A percentile compares a stretch with the other conserved stretches of the same genome.
phyloP scores from a whole-genome alignment of 2,888 invertebrate genomes.

The Aricia artaxerxes region DNA sequence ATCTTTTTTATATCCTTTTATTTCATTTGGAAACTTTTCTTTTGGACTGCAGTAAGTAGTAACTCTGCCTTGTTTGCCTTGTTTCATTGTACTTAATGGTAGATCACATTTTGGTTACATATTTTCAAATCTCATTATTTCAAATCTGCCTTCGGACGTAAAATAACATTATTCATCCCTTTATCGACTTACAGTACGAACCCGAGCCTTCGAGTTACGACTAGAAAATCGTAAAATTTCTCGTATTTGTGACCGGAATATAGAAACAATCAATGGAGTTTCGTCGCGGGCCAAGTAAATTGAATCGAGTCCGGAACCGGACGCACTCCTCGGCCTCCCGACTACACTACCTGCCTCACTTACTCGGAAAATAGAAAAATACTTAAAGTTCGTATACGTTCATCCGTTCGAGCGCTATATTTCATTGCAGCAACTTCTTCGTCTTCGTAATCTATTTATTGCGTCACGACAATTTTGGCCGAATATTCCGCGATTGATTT shows the following conservation, averaged over 20 bases:
- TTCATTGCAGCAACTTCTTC: background rate
- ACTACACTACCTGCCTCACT: slow-evolving; percentile 49
- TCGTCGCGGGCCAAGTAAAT: slow-evolving; percentile 67
- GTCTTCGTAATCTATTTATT: background rate
- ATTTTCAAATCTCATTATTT: background rate
- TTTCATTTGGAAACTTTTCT: background rate
- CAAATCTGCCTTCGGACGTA: background rate
- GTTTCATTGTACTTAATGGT: background rate
- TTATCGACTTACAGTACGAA: background rate
- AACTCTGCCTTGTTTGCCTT: background rate
- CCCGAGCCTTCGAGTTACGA: background rate
- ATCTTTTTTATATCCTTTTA: slow-evolving; percentile 9
- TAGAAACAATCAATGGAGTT: slow-evolving; percentile 77
- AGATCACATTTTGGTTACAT: background rate
- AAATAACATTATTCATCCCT: slow-evolving; percentile 14
- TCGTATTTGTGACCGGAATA: slow-evolving; percentile 70
- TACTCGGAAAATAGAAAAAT: slow-evolving; percentile 31
- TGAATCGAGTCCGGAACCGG: slow-evolving; percentile 71
- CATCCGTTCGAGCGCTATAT: slow-evolving; percentile 2
- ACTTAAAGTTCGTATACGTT: slow-evolving; percentile 14
- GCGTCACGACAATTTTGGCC: background rate
- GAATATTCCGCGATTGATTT: background rate
- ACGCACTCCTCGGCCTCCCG: slow-evolving; percentile 49
- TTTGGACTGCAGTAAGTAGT: background rate
- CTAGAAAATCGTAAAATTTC: slow-evolving; percentile 46